These are phyloP conservation scores for Caenorhabditis panamensis DNA, from an alignment of 2,888 invertebrate species.

Conservation along the genomic window DNA sequence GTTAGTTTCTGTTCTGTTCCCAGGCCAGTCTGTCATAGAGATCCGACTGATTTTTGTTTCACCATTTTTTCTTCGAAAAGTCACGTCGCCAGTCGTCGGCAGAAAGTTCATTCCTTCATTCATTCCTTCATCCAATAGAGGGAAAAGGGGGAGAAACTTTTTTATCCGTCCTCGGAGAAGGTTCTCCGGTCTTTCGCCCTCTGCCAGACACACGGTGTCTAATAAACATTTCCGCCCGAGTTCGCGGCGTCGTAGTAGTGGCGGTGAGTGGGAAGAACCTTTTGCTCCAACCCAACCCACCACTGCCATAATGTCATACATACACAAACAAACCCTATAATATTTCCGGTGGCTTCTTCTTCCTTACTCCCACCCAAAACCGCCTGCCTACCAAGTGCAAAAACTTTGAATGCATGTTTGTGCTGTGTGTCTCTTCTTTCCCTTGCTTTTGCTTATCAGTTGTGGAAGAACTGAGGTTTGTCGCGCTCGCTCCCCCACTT, in stretches of 20 bases:
- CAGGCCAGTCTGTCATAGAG: slow-evolving; percentile 12
- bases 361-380: slow-evolving; percentile 2
- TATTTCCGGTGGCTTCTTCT: slow-evolving; percentile 55
- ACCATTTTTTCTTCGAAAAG: slow-evolving; percentile 25
- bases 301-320: slow-evolving; percentile 42
- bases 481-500: slow-evolving; percentile 9
- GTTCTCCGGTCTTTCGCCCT: not conserved
- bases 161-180: not conserved
- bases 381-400: slow-evolving; percentile 24
- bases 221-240: slow-evolving; percentile 21
- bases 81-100: slow-evolving; percentile 22
- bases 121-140: not conserved
- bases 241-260: slow-evolving; percentile 17
- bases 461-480: slow-evolving; percentile 34
- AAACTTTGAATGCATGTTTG: not conserved
- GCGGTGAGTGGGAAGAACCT: slow-evolving; percentile 28
- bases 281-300: slow-evolving; percentile 30
- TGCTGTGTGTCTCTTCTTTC: slow-evolving; percentile 12
- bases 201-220: slow-evolving; percentile 2
- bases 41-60: slow-evolving; percentile 44
- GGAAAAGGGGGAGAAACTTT: not conserved
- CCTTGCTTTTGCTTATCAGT: slow-evolving; percentile 25
- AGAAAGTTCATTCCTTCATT: not conserved
- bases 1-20: not conserved
- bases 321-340: slow-evolving; percentile 56